phyloP scores from a whole-genome alignment of 2,888 invertebrate genomes.

The Nyleta sp. region DNA sequence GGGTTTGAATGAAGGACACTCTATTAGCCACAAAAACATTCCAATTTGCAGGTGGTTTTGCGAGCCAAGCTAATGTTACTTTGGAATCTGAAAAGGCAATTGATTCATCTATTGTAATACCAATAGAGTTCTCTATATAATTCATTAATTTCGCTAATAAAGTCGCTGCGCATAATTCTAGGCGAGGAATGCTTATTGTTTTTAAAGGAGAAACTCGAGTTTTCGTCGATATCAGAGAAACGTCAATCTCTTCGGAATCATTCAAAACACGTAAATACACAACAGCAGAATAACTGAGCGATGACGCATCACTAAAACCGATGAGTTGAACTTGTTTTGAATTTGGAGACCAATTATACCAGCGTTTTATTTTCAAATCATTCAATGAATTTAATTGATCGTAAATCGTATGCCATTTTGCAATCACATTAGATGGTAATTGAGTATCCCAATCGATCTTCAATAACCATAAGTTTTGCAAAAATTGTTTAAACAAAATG shows the following conservation, averaged over 20 bases:
- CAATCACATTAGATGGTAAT: neutral
- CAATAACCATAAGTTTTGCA: neutral
- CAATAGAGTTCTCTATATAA: neutral
- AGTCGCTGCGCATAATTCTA: neutral
- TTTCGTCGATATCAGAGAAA: neutral
- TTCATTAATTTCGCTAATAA: neutral
- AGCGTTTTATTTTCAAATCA: neutral
- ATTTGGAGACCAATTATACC: neutral
- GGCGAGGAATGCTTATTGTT: neutral
- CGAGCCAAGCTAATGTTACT: neutral
- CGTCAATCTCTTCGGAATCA: neutral
- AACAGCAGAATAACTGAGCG: neutral
- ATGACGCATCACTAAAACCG: slow-evolving; percentile 8
- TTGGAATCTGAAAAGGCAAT: neutral
- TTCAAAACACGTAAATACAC: neutral
- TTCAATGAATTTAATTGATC: neutral
- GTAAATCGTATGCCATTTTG: neutral
- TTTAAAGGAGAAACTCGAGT: neutral
- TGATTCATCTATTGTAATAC: too few relatives aligned
- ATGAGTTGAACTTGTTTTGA: neutral
- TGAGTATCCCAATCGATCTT: slow-evolving; percentile 1
- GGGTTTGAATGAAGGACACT: neutral
- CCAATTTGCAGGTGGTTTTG: slow-evolving; percentile 1
- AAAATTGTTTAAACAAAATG: too few relatives aligned
- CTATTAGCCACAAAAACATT: slow-evolving; percentile 11